Evolutionary conservation across 2,888 invertebrate species (phyloP), one percentile per base, ranked within the genome.

Genomic region (Chrysolina oricalcia): DNA sequence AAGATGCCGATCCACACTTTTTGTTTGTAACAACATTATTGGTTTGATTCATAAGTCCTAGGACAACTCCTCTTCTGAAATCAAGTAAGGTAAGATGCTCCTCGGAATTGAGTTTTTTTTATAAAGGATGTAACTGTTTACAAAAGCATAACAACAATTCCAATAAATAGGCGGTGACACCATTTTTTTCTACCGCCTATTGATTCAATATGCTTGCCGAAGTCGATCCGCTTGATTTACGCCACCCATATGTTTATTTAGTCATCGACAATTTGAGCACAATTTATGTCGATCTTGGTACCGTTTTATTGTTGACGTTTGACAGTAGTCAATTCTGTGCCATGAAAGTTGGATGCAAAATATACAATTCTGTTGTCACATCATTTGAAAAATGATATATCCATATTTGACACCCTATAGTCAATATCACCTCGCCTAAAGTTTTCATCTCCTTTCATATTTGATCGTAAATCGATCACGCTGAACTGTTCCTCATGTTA

Each of bases 21-120:
- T 63, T 70, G 59, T 63, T 71, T 65, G 5, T 59, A 71, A 65
- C 62, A 73, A 63, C 27, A 73, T 68, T 50, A 68, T 73, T 68
- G 72, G 48, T 21, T 50, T 73, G 67, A 68, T 73, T 73, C 62
- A 76, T 73, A 27, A 76, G 63, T 59, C 70, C 73, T 46, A 46
- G 72, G 27, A 70, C 72, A 69, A 75, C 72, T 59, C 69, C 69
- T 69, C 72, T 71, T 70, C 75, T 76, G 66, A 73, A 76, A 56
- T 73, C 66, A 62, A 70, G 48, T 40, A 76, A 67, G 27, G 73
- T 76, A 27, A 67, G 64, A 17, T 69, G 35, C 35, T 75, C 72
- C 43, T 75, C 75, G n/a, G 63, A 64, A 62, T 72, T 43, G 64
- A 69, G 43, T n/a, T n/a, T 72, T 64, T 67, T 75, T 71, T 67